Conservation (phyloP, 2,113 vertebrate species). For the Callipepla californica region DNA sequence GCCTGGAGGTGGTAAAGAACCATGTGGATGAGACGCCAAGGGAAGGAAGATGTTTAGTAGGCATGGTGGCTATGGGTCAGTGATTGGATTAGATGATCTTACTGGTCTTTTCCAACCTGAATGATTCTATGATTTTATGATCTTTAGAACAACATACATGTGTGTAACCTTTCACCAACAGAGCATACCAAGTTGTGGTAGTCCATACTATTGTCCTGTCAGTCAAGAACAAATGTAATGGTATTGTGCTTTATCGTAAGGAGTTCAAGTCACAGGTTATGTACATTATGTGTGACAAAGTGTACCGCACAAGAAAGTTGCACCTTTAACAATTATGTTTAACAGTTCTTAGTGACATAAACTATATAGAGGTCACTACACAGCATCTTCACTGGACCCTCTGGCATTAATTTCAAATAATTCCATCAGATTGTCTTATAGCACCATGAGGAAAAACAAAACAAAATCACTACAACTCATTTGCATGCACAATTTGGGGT, state of each 20-base stretch:
- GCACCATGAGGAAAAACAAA: neutral
- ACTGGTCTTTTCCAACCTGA: too few relatives aligned
- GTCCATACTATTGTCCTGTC: neutral
- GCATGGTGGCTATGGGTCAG: too few relatives aligned
- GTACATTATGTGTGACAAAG: neutral
- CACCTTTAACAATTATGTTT: neutral
- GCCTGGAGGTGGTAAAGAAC: too few relatives aligned
- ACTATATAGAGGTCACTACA: neutral
- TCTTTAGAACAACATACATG: neutral
- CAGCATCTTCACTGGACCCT: neutral
- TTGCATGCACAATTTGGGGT: neutral
- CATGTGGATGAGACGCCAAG: too few relatives aligned
- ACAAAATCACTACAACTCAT: neutral
- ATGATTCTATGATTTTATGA: too few relatives aligned
- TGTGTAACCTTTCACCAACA: rapidly evolving
- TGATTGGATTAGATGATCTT: too few relatives aligned
- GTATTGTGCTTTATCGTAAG: neutral
- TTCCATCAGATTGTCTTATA: neutral
- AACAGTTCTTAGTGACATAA: neutral
- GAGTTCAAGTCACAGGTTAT: neutral
- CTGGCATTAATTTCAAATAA: neutral
- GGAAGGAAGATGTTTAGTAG: too few relatives aligned
- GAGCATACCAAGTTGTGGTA: neutral
- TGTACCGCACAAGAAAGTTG: neutral
- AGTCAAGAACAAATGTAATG: neutral